Evolutionary conservation across 30 jellyfish, hydroid and myxozoan genomes (phyloP), one percentile per base, ranked within the genome.

Genomic region (Mastigias papua): DNA sequence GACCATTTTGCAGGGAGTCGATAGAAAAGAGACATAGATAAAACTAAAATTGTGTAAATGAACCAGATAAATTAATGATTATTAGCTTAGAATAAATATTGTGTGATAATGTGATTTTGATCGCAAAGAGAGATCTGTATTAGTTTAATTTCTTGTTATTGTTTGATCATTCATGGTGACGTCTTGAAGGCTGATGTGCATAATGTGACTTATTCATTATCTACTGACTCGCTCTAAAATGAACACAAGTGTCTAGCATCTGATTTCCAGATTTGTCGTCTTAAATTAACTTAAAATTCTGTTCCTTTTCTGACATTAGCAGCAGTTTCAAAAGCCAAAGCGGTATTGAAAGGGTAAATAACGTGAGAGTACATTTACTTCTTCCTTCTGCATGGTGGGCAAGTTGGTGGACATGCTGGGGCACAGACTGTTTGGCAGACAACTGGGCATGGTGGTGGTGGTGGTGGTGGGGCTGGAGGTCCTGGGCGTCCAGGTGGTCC

Each of bases 381-480:
- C 35, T 78, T 60, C 70, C 67, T 64, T 63, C 72, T 63, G 90
- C 90, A 65, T 81, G 96, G 88, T 81, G 96, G 88, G 86, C 98
- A 91, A 1, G 96, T 29, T 78, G 98, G 93, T 54, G 95, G 98
- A 65, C 98, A 91, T 15, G 94, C 82, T 78, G 91, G 96, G 16
- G 80, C 69, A 34, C 98, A 91, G 33, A 58, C 75, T 10, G 87
- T 34, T 29, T 51, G 80, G 84, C 98, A 91, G 81, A 86, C 91
- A 42, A 66, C 76, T 85, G 98, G 98, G 97, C 98, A 91, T 80
- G 93, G 96, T 85, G 96, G 93, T 83, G 98, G 98, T 80, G 98
- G 97, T 68, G 98, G 98, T 85, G 98, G 98, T 66, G 98, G 98
- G 46, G 99, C 97, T 87, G 98, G 98, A 26, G 97, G 97, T 77